Evolutionary conservation across 92 coral and sea anemone genomes (phyloP), one percentile per base, ranked within the genome.

Genomic region (Umimayanthus kanabou): DNA sequence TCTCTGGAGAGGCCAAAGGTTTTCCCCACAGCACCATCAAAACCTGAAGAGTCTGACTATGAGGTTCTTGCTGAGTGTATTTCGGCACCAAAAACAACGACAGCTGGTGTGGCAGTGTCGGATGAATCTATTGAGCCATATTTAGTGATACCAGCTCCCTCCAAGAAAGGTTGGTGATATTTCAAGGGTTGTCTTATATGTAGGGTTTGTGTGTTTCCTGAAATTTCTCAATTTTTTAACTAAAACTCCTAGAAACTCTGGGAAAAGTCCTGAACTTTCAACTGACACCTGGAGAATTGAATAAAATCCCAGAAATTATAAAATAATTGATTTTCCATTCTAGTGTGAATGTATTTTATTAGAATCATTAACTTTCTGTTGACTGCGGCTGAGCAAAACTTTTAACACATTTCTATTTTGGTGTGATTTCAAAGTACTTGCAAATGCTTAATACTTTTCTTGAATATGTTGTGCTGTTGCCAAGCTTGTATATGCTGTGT

Each of bases 1-100:
- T 55, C 84, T 20, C 39, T 80, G 39, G 89, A 85, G 83, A 53
- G 74, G 22, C 84, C 89, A 29, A 85, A 85, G 16, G 33, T n/a
- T 9, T 1, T 16, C 39, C 88, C 49, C 18, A 37, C 20, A 43
- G 11, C 69, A 43, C 23, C 30, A 4, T 47, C 79, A 70, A 71
- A 53, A 7, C 40, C 39, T n/a, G 82, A 30, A 37, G 79, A 75
- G 28, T 39, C 28, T 0, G 11, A 25, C 23, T 75, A 75, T 75
- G 50, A 75, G 45, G 79, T 2, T 39, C 23, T 75, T 39, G 42
- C 14, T 11, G 79, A 39, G 28, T 33, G n/a, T 20, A 75, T 5
- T 75, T 1, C 13, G 11, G 53, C 26, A 16, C 42, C 79, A 39
- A 74, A 9, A 73, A 73, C 43, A 39, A 23, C 7, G 14, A 75